Percentiles rank a stretch among this genome's conserved stretches.
Conservation (phyloP, 2,113 vertebrate species). For the Saccopteryx leptura region DNA sequence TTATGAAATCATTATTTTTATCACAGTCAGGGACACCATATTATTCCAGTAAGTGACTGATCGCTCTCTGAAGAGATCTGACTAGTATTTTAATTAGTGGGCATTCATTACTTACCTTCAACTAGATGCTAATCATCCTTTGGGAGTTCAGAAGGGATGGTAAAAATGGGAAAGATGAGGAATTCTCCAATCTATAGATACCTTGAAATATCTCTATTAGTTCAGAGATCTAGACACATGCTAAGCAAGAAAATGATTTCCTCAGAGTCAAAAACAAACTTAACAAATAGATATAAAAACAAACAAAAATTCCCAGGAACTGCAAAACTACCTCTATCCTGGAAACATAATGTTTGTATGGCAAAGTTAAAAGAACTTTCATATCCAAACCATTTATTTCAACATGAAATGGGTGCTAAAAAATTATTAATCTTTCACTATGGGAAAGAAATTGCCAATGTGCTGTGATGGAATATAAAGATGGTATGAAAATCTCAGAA, state of each 20-base stretch:
- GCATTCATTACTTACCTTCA: neutral
- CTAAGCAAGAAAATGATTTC: neutral
- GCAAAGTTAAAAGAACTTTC: neutral
- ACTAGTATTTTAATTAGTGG: neutral
- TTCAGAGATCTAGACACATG: neutral
- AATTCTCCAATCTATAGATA: neutral
- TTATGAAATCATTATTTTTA: neutral
- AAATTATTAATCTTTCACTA: neutral
- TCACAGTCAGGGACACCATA: neutral
- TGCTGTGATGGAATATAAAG: neutral
- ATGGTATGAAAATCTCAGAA: neutral
- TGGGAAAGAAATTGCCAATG: neutral
- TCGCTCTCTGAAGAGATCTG: neutral
- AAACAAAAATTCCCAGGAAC: neutral
- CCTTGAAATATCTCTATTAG: neutral
- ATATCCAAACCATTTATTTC: conserved; percentile 11
- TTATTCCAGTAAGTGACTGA: neutral
- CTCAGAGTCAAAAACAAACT: neutral
- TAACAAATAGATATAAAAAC: neutral
- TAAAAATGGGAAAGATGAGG: neutral
- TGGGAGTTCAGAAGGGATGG: neutral
- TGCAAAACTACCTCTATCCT: neutral
- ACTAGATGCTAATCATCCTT: neutral
- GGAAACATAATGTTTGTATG: neutral
- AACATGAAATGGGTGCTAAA: neutral